Base-by-base conservation (phyloP, 2,797 vertebrate species). In the Eulemur albifrons region DNA sequence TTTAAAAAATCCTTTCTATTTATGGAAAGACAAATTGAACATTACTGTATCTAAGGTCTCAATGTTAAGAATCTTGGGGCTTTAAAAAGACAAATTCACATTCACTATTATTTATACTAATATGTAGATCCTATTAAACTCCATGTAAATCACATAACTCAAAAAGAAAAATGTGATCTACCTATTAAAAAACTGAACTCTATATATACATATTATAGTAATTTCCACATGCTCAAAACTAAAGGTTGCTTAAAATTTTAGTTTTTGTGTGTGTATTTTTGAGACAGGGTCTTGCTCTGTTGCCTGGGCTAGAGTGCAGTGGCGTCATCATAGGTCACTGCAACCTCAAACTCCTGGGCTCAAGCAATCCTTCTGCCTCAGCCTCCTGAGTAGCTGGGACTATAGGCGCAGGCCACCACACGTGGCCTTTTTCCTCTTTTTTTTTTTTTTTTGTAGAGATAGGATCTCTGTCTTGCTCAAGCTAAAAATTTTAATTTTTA, bases 21-120 rank as follows among this genome's bases (percentile, higher is more conserved):
- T 94, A 40, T 90, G 45, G 75, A 95, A 95, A 91, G 67, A 84
- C 7, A 52, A 35, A 77, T 54, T 40, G 54, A 91, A 30, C 50
- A 18, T 96, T 95, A 95, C 70, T 95, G 35, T 90, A 40, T 84
- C 63, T 94, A 45, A 87, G 95, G 23, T 45, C 7, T 83, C 81
- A 83, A 52, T 75, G 50, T 67, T 80, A 7, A 91, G 73, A 96
- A 77, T 79, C 13, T 7, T 32, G 80, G 13, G 7, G 4, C n/a
- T 96, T 96, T 93, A 88, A 93, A 94, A 52, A 89, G 48, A 80
- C 25, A 93, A 93, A 84, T 86, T 92, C 75, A 90, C 32, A 87
- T 65, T 93, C 40, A 67, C 43, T 57, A 80, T 76, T 82, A 81
- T 50, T 96, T 80, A 88, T 50, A 76, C 65, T 63, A 63, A 63